Base-by-base conservation (phyloP, 2,888 invertebrate species). In the Temnothorax ravouxi region DNA sequence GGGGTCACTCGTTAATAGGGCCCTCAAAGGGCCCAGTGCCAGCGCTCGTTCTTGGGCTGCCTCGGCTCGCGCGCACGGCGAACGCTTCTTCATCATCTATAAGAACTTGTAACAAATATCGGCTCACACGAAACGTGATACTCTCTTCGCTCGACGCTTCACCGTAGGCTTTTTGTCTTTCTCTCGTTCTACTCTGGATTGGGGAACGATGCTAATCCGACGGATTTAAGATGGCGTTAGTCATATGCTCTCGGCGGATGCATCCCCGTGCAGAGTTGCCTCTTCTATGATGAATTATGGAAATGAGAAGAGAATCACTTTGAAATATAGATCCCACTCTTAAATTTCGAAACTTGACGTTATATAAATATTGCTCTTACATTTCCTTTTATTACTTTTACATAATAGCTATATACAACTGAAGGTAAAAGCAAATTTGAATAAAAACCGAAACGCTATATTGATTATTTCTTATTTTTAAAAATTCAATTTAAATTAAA, bases 1-100 rank as follows among this genome's bases (percentile, higher is more conserved):
- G 93, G 93, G 92, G 91, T 83, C 92, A 82, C 88, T 92, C 90
- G 93, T 93, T 93, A 93, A 93, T 93, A 92, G 91, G 93, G 87
- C 91, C 90, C 91, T 89, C 89, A 89, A 89, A 89, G 88, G 89
- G 82, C 86, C 88, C 89, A 90, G 87, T 86, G 88, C 88, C 88
- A 90, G 87, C 87, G 86, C 84, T 87, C 89, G 88, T 89, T 87
- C 86, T 71, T 64, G 69, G 84, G 71, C 80, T 75, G 85, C 72
- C 76, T 76, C 50, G 74, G 77, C 66, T 75, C 61, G 71, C 84
- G 84, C 84, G 84, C 84, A 83, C 72, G 80, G 83, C 82, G 62
- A 85, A 85, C 85, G 89, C 87, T 87, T 87, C 87, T 89, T 90
- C 90, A 89, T 90, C 90, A 87, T 87, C 83, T 86, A 83, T 84